These are phyloP conservation scores for Caranx melampygus DNA, from an alignment of 2,113 vertebrate species.

Conservation along the genomic window DNA sequence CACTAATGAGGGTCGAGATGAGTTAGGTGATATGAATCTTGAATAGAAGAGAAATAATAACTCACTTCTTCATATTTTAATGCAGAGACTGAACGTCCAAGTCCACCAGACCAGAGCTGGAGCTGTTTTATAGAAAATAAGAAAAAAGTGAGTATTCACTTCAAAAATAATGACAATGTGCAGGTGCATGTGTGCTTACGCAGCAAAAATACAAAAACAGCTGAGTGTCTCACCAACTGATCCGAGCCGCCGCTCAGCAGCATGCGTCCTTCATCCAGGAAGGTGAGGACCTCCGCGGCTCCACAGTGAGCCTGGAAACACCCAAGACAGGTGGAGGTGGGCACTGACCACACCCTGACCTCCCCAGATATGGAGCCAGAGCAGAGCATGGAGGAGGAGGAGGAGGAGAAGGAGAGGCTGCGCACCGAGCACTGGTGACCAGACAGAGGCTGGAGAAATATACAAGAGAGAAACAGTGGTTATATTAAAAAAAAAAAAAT, in stretches of 20 bases:
- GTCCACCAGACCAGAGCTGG: conserved; percentile 88
- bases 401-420: conserved; percentile 82
- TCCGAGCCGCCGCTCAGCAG: conserved; percentile 88
- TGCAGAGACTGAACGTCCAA: conserved; percentile 76
- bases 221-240: conserved; percentile 78
- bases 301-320: conserved; percentile 86
- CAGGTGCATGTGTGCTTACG: not conserved
- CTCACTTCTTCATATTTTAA: conserved; percentile 72
- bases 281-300: conserved; percentile 75
- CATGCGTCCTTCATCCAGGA: conserved; percentile 79
- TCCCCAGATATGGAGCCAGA: conserved; percentile 85
- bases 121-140: conserved; percentile 77
- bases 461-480: not conserved
- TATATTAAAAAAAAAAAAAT: not conserved
- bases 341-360: conserved; percentile 88
- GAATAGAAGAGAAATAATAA: conserved; percentile 1
- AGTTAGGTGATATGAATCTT: not conserved
- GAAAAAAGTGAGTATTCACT: not conserved
- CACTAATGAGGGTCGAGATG: no score
- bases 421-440: conserved; percentile 83
- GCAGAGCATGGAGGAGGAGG: conserved; percentile 81
- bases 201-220: no score
- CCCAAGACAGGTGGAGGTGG: conserved; percentile 80
- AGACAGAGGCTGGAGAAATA: conserved; percentile 77
- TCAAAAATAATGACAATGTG: not conserved